phyloP scores from a whole-genome alignment of 2,888 invertebrate genomes.

The Leptopilina drosophilae region DNA sequence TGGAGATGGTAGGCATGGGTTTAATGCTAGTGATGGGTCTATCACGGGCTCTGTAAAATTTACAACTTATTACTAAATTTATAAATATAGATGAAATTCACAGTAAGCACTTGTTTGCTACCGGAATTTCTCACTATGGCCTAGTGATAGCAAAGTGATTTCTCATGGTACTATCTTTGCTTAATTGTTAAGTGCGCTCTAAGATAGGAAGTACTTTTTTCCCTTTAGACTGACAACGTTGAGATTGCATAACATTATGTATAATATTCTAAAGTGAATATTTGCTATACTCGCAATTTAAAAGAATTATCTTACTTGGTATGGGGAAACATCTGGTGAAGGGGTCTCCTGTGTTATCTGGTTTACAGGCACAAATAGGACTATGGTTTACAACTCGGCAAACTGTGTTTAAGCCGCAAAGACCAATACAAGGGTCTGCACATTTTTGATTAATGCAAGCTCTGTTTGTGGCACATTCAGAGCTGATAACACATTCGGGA shows the following conservation, averaged over 20 bases:
- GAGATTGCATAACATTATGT: not conserved
- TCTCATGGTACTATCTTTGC: not conserved
- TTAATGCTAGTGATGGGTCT: slow-evolving; percentile 22
- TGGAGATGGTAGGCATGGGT: slow-evolving; percentile 83
- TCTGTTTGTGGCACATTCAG: slow-evolving; percentile 84
- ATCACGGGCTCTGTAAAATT: slow-evolving; percentile 48
- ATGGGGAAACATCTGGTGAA: slow-evolving; percentile 80
- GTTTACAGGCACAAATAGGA: slow-evolving; percentile 84
- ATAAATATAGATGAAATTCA: not conserved
- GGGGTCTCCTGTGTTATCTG: slow-evolving; percentile 84
- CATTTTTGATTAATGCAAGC: slow-evolving; percentile 88
- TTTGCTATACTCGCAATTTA: slow-evolving; percentile 15
- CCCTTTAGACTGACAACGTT: slow-evolving; percentile 19
- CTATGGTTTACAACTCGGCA: slow-evolving; percentile 86
- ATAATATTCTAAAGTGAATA: not conserved
- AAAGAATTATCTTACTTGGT: slow-evolving; percentile 68
- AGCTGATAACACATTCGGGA: slow-evolving; percentile 85
- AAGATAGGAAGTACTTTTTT: slow-evolving; percentile 18
- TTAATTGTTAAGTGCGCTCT: not conserved
- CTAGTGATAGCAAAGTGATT: not conserved
- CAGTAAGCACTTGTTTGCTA: not conserved
- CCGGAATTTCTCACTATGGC: not conserved
- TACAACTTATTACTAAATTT: not conserved
- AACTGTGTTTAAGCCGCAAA: slow-evolving; percentile 84
- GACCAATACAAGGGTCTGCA: slow-evolving; percentile 85